Percentiles rank a stretch among this genome's conserved stretches.
phyloP scores from a whole-genome alignment of 2,113 vertebrate genomes.

The Brachypteracias leptosomus region DNA sequence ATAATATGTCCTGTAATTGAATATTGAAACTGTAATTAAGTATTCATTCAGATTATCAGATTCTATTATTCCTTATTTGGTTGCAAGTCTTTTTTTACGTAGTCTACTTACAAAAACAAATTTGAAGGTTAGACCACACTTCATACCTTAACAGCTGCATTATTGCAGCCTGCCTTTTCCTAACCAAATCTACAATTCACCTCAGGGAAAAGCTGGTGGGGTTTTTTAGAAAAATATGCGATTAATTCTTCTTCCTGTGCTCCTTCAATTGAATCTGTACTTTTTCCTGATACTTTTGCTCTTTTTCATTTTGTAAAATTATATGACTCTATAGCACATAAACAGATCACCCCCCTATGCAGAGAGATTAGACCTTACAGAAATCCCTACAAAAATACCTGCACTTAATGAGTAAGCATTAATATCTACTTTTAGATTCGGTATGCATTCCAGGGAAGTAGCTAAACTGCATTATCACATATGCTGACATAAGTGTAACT shows the following conservation, averaged over 20 bases:
- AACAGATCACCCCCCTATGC: background rate
- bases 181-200: background rate
- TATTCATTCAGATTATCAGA: background rate
- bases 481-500: background rate
- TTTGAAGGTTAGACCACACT: background rate
- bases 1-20: background rate
- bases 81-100: background rate
- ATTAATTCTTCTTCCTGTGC: background rate
- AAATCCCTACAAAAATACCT: background rate
- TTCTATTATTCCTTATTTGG: background rate
- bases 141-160: background rate
- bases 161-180: background rate
- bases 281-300: background rate
- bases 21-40: background rate
- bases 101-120: background rate
- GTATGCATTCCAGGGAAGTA: background rate
- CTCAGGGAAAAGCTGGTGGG: background rate
- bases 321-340: background rate
- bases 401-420: background rate
- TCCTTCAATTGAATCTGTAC: background rate
- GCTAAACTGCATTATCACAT: background rate
- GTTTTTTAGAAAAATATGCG: background rate
- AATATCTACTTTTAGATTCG: background rate
- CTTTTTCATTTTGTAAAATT: background rate
- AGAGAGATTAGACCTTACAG: background rate